Conservation (phyloP, 2,888 invertebrate genomes). For the Hirtodrosophila confusa region DNA sequence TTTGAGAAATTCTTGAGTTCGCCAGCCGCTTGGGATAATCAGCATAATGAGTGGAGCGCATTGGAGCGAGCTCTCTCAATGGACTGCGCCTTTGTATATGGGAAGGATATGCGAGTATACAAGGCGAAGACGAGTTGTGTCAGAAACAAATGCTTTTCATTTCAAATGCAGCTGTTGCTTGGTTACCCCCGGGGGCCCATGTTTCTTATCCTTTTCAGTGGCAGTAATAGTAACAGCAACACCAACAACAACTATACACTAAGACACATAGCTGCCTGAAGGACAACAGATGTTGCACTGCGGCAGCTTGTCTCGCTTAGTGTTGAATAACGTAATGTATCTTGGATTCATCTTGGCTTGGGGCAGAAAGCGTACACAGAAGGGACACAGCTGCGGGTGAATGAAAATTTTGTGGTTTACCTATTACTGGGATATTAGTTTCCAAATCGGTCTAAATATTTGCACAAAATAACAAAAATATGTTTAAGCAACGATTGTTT, state of each 20-base stretch:
- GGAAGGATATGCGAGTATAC: slow-evolving; percentile 14
- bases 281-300: slow-evolving; percentile 67
- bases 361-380: slow-evolving; percentile 4
- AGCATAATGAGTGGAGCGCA: slow-evolving; percentile 77
- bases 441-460: slow-evolving; percentile 40
- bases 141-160: slow-evolving; percentile 82
- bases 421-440: slow-evolving; percentile 31
- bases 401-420: slow-evolving; percentile 19
- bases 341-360: slow-evolving; percentile 42
- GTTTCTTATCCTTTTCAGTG: slow-evolving; percentile 58
- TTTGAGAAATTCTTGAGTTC: slow-evolving; percentile 56
- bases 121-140: slow-evolving; percentile 75
- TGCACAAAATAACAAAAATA: not conserved
- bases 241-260: slow-evolving; percentile 6
- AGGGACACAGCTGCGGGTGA: slow-evolving; percentile 5
- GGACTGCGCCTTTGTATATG: slow-evolving; percentile 49
- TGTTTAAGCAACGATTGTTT: slow-evolving; percentile 21
- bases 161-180: slow-evolving; percentile 77
- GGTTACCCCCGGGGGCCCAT: slow-evolving; percentile 57
- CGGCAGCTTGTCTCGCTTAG: slow-evolving; percentile 60
- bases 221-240: slow-evolving; percentile 19
- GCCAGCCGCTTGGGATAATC: slow-evolving; percentile 71
- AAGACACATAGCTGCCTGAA: slow-evolving; percentile 53
- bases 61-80: slow-evolving; percentile 72
- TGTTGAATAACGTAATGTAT: slow-evolving; percentile 67